Evolutionary conservation across 2,797 vertebrate species (phyloP), one percentile per base, ranked within the genome.

Genomic region (Anolis apletophallus): DNA sequence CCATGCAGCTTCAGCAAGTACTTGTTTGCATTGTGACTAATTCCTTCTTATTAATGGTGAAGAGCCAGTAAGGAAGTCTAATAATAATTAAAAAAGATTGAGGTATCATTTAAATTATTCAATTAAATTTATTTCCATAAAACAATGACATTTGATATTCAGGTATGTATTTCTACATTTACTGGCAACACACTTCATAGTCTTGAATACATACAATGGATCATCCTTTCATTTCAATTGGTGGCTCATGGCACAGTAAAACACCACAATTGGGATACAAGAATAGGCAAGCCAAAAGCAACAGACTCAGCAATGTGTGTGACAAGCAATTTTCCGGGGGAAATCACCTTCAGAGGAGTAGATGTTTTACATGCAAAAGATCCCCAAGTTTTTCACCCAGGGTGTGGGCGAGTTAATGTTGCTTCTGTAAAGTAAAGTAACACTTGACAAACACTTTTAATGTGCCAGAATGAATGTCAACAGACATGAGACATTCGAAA

Each of bases 161-260:
- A 87, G 86, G 77, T 87, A 46, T n/a, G 75, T 85, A 46, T n/a
- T 85, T 91, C 86, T 26, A 91, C 75, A 87, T 40, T 80, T 13
- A 11, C 0, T 82, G 67, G 0, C 50, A 59, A 74, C 69, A 82
- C 69, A 83, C 69, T 76, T 88, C 80, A 82, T 54, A 36, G 67
- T 54, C 57, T 59, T 68, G 75, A 84, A 11, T 82, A 72, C 17
- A 90, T 81, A 32, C 7, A 86, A 89, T 92, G 88, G 85, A 82
- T 89, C 92, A 93, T 55, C 29, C 17, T 89, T 36, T 4, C 32
- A 72, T 89, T 93, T 77, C 79, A 72, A 78, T 92, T 85, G 57
- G 64, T 0, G 23, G 79, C 74, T 93, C 90, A 74, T 84, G 85
- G 87, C 83, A 83, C 54, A 54, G 50, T n/a, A 80, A 76, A 54